phyloP scores from a whole-genome alignment of 2,888 invertebrate genomes.

The Anticlea derivata region DNA sequence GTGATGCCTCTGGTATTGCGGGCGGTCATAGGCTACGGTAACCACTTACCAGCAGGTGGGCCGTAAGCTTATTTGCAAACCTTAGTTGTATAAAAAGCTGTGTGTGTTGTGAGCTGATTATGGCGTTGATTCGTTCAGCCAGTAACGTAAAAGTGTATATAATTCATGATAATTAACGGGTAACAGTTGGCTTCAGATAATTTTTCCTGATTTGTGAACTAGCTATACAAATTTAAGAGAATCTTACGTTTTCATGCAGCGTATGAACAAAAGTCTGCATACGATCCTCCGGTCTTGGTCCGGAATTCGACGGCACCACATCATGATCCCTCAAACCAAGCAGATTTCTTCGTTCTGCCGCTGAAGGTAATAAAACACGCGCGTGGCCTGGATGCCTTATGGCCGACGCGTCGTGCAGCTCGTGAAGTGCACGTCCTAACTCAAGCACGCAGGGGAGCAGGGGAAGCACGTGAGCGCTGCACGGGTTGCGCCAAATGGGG shows the following conservation, averaged over 20 bases:
- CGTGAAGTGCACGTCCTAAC: slow-evolving; percentile 91
- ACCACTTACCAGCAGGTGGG: too few species aligned
- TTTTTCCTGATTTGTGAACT: too few species aligned
- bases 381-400: slow-evolving; percentile 87
- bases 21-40: too few species aligned
- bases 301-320: slow-evolving; percentile 64
- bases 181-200: too few species aligned
- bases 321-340: slow-evolving; percentile 84
- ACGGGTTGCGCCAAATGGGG: slow-evolving; percentile 94
- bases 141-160: too few species aligned
- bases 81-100: too few species aligned
- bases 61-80: too few species aligned
- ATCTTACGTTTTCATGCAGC: slow-evolving; percentile 86
- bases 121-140: too few species aligned
- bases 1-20: too few species aligned
- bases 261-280: slow-evolving; percentile 93
- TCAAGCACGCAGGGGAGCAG: slow-evolving; percentile 91
- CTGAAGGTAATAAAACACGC: slow-evolving; percentile 88
- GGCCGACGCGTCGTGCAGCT: slow-evolving; percentile 89
- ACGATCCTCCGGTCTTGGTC: slow-evolving; percentile 87
- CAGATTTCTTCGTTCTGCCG: slow-evolving; percentile 90
- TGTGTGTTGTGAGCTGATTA: too few species aligned
- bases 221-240: background rate
- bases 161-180: too few species aligned
- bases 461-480: slow-evolving; percentile 91